Evolutionary conservation across 2,888 invertebrate species (phyloP), one percentile per base, ranked within the genome.

Genomic region (Drosophila melanocephala): DNA sequence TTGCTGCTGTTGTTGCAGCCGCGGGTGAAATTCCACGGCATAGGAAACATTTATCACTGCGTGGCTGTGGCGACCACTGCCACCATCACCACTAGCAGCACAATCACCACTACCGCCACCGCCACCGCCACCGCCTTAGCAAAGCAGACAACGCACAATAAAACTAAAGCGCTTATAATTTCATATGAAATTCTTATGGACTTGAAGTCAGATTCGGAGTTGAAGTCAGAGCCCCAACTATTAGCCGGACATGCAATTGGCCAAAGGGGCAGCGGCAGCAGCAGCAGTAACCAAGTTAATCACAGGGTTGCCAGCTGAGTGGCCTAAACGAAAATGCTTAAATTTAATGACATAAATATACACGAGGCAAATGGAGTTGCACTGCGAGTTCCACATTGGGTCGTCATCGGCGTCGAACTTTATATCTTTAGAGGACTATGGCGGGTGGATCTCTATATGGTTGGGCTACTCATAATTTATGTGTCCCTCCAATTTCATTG

Each of bases 1-100:
- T 60, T 61, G 72, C 42, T 56, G 65, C 32, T 70, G 72, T 42
- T 61, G 64, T 69, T 70, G 67, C 39, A 79, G 91, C 91, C 91
- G 89, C 89, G 91, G 87, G 90, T 89, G 89, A 86, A 80, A 89
- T 83, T 86, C 89, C 83, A 83, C 28, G 78, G 73, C 76, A 92
- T 93, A 93, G 92, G 92, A 92, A 92, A 92, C 93, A 93, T 92
- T 93, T 92, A 92, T 92, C 93, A 92, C 88, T 91, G 91, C 90
- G 70, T 71, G 83, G 81, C 79, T 68, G 35, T 60, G 67, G 61
- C 56, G 81, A 62, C 73, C 70, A 44, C 66, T 70, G 47, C 71
- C 77, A 65, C 44, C 70, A 60, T 65, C 75, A 56, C 57, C 69
- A 62, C n/a, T 63, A 63, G 6, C 64, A 50, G 28, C 75, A 58